Evolutionary conservation across 2,113 vertebrate genomes (phyloP), one percentile per base, ranked within the genome.

Genomic region (Corvus cornix): DNA sequence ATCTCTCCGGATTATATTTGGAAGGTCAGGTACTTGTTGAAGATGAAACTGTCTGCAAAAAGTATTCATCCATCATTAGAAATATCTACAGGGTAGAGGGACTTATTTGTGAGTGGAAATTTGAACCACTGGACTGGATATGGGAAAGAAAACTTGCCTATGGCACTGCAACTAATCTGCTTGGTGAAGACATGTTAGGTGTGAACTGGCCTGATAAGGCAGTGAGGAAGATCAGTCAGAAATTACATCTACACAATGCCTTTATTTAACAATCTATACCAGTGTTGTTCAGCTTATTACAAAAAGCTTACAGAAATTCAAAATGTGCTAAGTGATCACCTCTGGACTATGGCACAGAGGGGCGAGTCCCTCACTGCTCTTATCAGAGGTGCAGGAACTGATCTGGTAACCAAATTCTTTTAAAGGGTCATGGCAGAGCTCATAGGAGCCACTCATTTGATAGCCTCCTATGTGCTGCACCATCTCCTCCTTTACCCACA

Each of bases 331-430:
- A 87, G 10, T 62, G 28, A 56, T 76, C 53, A 39, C 22, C 12
- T 60, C 33, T 67, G 53, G 26, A 67, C 37, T 62, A 17, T 56
- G 58, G 31, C 52, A 55, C 6, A 26, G 75, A 19, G 16, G 10
- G 4, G 0, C 0, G 2, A 77, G 43, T 58, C 20, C 17, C 16
- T 68, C 37, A 39, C 23, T 55, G 12, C 7, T 62, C 26, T 59
- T 68, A 35, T 28, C 21, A 77, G 49, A 64, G 28, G 27, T 80
- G n/a, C 37, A 58, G 67, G 41, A 84, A 87, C 35, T 26, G 6
- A n/a, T 83, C 15, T 62, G 67, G 20, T 27, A 89, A 28, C 20
- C 5, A 51, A 84, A 70, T 66, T 67, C 17, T 79, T 78, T 46
- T 41, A 76, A 52, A 84, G 6, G 19, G 7, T 51, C 7, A 10